Base-by-base conservation (phyloP, 1,140 invertebrate species). In the Pseudachorutes palmiensis region DNA sequence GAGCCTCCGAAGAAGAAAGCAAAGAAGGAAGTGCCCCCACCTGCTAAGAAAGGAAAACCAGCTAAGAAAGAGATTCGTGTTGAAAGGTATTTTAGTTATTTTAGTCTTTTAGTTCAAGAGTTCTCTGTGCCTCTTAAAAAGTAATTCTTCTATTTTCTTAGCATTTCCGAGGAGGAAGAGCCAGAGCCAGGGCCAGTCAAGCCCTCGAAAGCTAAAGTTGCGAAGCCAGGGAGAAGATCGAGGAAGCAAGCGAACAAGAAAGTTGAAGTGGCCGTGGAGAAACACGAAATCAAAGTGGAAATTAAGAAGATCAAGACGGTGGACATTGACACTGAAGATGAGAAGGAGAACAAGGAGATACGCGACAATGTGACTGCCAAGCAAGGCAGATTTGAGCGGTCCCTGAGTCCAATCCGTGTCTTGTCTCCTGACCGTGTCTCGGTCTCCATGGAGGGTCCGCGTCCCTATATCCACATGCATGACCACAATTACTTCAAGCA, bases 401-500 rank as follows among this genome's bases (percentile, higher is more conserved):
- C 24, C 12, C 24, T 24, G 24, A 55, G 12, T 12, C 51, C 51
- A 5, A 9, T 55, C 24, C 51, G 51, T 5, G 9, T 22, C 24
- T 24, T 22, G 24, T 55, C 51, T 55, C 51, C 51, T 16, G 14
- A 14, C 3, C 12, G 51, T 9, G 51, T 55, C 12, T 55, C 51
- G 51, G 51, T 55, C 12, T 55, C 51, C 24, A 55, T 55, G 12
- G 51, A 55, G 12, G 51, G 51, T 5, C 51, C 51, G 12, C 9
- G 51, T 5, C 51, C 51, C 24, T 55, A 55, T 26, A 24, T 60
- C 24, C 58, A 60, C 58, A 12, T 31, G 12, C 30, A 60, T 31
- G 58, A 60, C 29, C 58, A 60, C 29, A 60, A 28, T 31, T 60
- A 60, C 31, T 9, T 29, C 26, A 60, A 32, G 30, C 30, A 28